Evolutionary conservation across 2,888 invertebrate species (phyloP), one percentile per base, ranked within the genome.

Genomic region (Elysia crispata): DNA sequence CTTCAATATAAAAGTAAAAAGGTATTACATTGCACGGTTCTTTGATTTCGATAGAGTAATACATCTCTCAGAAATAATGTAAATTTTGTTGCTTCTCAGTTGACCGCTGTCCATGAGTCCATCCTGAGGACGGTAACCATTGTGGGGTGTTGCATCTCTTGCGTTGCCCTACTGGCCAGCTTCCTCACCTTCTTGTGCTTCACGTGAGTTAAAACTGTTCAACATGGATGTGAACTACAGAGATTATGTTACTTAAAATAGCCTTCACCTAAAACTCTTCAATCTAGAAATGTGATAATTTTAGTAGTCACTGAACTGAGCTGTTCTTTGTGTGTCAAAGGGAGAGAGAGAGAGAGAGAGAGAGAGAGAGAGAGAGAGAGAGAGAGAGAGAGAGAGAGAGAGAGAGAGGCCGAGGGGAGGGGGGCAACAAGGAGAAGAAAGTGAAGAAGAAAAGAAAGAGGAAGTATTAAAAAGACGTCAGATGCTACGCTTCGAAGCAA

Each of bases 161-260:
- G 86, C 25, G 77, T 88, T 28, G 86, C 87, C 72, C 85, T 89
- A 18, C 84, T 87, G 77, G 83, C 87, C 75, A 85, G 86, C 74
- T 87, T 86, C 86, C 64, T 90, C 41, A 90, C 90, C 5, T 90
- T 90, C 76, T 84, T 86, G 28, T 88, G 87, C 77, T 84, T 89
- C 80, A 84, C 87, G 90, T 90, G 85, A 82, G 85, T 77, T 15
- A 15, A n/a, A n/a, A n/a, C n/a, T n/a, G n/a, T n/a, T n/a, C n/a
- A n/a, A n/a, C n/a, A n/a, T n/a, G n/a, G n/a, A n/a, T n/a, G n/a
- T n/a, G n/a, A n/a, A n/a, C n/a, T n/a, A n/a, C n/a, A n/a, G n/a
- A n/a, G n/a, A n/a, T n/a, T n/a, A n/a, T n/a, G n/a, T n/a, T n/a
- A n/a, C n/a, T n/a, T n/a, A n/a, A n/a, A n/a, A n/a, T n/a, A n/a